Evolutionary conservation across 2,797 vertebrate genomes (phyloP), one percentile per base, ranked within the genome.

Genomic region (Columba guinea): DNA sequence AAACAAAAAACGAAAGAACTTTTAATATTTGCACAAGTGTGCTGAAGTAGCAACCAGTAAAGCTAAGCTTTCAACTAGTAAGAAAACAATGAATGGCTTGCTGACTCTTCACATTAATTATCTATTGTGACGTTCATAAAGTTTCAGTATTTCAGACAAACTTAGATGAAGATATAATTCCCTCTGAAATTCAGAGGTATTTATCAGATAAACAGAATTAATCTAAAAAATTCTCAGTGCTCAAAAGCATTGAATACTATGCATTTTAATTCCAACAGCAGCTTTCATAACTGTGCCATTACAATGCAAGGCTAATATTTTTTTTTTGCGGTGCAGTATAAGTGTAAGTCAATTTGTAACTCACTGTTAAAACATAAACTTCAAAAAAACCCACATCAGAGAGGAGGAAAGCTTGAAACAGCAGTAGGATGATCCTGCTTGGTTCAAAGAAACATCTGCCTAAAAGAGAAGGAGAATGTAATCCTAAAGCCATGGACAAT

Each of bases 171-270:
- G 51, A 77, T 65, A 48, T 52, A 69, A 84, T 55, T 87, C 52
- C 64, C 52, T 70, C 64, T 67, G 68, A 95, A 89, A 79, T 49
- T 74, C 70, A 91, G 35, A 89, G n/a, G 35, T 52, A 74, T 30
- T 86, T 63, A 71, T 84, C 74, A 91, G 52, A 87, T 63, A 92
- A 96, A 79, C 30, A 89, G 56, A 92, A 67, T 84, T 82, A 53
- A 84, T 76, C 52, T 39, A 51, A 69, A 73, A 67, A 63, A 24
- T 60, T 64, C 24, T 34, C 59, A 65, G 4, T 9, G 37, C 23
- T 46, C 27, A 30, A 63, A 81, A 52, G n/a, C 64, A 71, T 23
- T 44, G 49, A 74, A 48, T 35, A 49, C 20, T 16, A 13, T 35
- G 55, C 69, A 92, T 63, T 80, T 90, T 59, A 48, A 81, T 70